A percentile compares a stretch with the other conserved stretches of the same genome.
Conservation (phyloP, 2,888 invertebrate species). For the Andrena hattorfiana region DNA sequence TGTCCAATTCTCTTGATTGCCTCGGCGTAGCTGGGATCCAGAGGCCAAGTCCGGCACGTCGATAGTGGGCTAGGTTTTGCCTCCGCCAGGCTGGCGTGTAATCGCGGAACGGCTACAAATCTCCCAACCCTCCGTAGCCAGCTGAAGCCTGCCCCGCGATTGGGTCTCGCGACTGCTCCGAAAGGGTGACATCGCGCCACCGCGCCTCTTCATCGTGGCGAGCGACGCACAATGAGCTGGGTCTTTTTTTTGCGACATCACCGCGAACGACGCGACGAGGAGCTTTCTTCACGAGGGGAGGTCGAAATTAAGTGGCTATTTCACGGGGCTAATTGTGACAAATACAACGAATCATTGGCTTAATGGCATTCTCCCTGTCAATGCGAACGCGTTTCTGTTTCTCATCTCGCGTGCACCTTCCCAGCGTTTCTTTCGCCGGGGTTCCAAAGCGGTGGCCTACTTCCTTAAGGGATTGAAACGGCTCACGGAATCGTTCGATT, state of each 20-base stretch:
- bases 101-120: slow-evolving; percentile 57
- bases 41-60: slow-evolving; percentile 11
- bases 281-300: slow-evolving; percentile 20
- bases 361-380: background rate
- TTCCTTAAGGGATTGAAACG: slow-evolving; percentile 33
- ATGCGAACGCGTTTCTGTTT: background rate
- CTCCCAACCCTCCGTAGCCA: slow-evolving; percentile 55
- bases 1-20: slow-evolving; percentile 19
- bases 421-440: background rate
- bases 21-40: background rate
- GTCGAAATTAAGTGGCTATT: slow-evolving; percentile 70
- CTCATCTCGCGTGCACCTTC: background rate
- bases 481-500: background rate
- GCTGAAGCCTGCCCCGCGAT: slow-evolving; percentile 18
- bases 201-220: slow-evolving; percentile 27
- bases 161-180: slow-evolving; percentile 9
- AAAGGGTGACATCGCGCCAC: slow-evolving; percentile 45
- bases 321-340: slow-evolving; percentile 73
- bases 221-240: slow-evolving; percentile 37
- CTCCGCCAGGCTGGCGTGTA: slow-evolving; percentile 2
- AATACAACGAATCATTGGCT: slow-evolving; percentile 53
- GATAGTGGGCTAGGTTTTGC: slow-evolving; percentile 44
- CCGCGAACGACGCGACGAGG: slow-evolving; percentile 13
- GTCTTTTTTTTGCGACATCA: slow-evolving; percentile 8
- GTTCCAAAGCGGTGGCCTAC: background rate